A percentile compares a stretch with the other conserved stretches of the same genome.
phyloP scores from a whole-genome alignment of 2,113 vertebrate genomes.

The Malurus alboscapulatus region DNA sequence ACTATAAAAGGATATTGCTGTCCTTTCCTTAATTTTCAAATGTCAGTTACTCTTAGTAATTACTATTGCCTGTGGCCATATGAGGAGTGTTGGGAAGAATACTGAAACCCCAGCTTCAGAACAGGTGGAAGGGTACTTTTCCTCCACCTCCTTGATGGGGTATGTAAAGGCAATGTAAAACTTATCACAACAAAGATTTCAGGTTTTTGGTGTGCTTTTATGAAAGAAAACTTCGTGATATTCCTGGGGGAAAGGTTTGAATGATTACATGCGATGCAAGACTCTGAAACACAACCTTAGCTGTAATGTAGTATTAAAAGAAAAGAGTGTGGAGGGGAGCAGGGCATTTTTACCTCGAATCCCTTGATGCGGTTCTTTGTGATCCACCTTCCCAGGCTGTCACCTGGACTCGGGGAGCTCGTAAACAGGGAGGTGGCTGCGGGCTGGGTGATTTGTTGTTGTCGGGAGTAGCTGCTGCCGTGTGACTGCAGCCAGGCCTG shows the following conservation, averaged over 20 bases:
- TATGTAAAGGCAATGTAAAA: not conserved
- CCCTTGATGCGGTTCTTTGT: not conserved
- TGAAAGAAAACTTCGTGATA: rapidly evolving
- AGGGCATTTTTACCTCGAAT: rapidly evolving
- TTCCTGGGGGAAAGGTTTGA: not conserved
- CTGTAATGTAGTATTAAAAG: not conserved
- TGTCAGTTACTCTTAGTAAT: not conserved
- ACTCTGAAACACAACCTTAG: not conserved
- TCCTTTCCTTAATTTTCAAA: not conserved
- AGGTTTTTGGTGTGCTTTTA: not conserved
- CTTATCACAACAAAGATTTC: not conserved
- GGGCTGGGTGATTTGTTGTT: not conserved
- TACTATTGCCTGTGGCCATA: not conserved
- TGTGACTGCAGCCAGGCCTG: not conserved
- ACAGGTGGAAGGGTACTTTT: not conserved
- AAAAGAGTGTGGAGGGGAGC: rapidly evolving
- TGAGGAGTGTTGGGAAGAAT: not conserved
- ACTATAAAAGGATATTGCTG: not conserved
- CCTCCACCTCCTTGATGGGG: rapidly evolving
- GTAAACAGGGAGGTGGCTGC: not conserved
- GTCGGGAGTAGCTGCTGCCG: not conserved
- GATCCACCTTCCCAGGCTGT: not conserved
- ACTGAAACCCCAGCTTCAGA: not conserved
- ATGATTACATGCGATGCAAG: rapidly evolving
- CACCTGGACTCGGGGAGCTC: not conserved